Evolutionary conservation across 2,113 vertebrate species (phyloP).

Genomic region (Copsychus sechellarum): DNA sequence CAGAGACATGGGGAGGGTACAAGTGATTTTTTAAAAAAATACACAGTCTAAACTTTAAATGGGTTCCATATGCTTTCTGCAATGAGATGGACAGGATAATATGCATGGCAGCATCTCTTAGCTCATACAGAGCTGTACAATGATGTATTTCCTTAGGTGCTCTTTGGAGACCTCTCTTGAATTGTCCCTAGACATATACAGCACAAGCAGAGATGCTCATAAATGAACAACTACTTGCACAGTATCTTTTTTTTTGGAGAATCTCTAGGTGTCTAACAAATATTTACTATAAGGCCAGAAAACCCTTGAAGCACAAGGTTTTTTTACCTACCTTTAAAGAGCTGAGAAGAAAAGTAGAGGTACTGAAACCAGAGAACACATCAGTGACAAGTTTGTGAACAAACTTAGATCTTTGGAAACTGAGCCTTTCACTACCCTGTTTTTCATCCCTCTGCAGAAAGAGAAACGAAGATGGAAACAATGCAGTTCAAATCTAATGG

Average conservation of each 20-base stretch:
- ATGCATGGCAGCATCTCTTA: accelerated
- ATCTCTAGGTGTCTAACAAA: not conserved
- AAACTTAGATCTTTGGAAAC: not conserved
- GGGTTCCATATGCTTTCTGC: not conserved
- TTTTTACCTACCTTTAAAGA: not conserved
- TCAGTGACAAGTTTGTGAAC: not conserved
- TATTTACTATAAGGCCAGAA: not conserved
- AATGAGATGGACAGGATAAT: not conserved
- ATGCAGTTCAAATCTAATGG: not conserved
- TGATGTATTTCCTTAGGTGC: not conserved
- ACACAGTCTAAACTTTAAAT: not conserved
- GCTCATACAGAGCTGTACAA: not conserved
- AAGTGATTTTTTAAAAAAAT: not conserved
- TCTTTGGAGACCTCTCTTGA: not conserved
- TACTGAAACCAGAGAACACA: not conserved
- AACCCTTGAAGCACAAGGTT: not conserved
- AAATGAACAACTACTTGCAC: not conserved
- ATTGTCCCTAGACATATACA: not conserved
- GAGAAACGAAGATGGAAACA: not conserved
- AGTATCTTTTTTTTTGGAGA: not conserved
- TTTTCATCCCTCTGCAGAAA: not conserved
- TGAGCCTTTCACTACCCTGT: not conserved
- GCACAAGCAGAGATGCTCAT: not conserved
- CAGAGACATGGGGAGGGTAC: not conserved
- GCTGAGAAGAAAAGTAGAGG: not conserved